These are phyloP conservation scores for Bradypodion ventrale DNA, from an alignment of 2,797 vertebrate species.

Conservation along the genomic window DNA sequence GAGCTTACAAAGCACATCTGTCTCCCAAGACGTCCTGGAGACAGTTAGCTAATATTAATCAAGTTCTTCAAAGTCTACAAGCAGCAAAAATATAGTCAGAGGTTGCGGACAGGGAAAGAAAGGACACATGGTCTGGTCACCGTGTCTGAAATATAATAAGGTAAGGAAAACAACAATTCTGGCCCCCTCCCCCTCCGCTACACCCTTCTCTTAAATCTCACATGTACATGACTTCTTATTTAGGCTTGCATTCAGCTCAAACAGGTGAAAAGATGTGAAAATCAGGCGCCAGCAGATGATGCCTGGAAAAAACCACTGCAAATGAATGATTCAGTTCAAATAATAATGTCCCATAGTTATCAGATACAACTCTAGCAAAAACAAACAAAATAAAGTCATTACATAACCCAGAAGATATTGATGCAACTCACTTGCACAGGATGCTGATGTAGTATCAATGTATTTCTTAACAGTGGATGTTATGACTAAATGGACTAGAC, in stretches of 20 bases:
- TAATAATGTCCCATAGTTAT: neutral
- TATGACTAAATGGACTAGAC: neutral
- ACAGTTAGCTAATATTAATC: constrained; percentile 47
- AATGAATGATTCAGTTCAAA: neutral
- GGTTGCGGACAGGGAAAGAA: constrained; percentile 27
- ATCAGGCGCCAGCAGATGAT: constrained; percentile 37
- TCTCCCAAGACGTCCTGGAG: constrained; percentile 54
- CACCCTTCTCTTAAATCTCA: neutral
- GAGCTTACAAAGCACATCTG: constrained; percentile 30
- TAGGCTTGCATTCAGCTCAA: neutral
- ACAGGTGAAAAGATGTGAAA: neutral
- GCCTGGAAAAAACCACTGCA: neutral
- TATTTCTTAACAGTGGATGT: neutral
- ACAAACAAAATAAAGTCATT: neutral
- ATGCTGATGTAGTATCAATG: neutral
- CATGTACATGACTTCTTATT: neutral
- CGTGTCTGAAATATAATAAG: constrained; percentile 35
- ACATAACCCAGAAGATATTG: no score
- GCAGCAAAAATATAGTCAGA: constrained; percentile 35
- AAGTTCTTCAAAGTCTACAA: constrained; percentile 30
- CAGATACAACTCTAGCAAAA: no score
- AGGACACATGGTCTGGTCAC: constrained; percentile 49
- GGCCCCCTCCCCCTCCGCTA: no score
- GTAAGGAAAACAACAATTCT: constrained; percentile 22
- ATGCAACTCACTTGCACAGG: neutral